Evolutionary conservation across 2,113 vertebrate genomes (phyloP).

Genomic region (Tretioscincus oriximinensis): DNA sequence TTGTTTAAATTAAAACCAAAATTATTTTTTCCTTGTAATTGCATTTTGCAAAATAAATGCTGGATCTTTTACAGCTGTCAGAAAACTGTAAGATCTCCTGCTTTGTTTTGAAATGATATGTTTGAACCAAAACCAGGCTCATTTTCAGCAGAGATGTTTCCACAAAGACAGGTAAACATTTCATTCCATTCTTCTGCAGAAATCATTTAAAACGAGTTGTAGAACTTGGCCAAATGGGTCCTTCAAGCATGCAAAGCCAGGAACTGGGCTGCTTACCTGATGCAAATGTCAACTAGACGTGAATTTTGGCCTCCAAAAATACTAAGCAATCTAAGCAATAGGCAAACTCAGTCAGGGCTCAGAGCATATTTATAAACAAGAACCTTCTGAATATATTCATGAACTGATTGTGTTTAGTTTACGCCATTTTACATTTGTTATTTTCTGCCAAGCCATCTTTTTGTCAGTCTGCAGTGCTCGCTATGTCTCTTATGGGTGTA

Average conservation of each 20-base stretch:
- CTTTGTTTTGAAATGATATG: background rate
- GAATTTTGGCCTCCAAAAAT: constrained; percentile 15
- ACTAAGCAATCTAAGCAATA: constrained; percentile 3
- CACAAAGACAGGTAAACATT: constrained; percentile 18
- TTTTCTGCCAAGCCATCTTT: background rate
- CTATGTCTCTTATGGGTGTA: no score
- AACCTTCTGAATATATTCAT: constrained; percentile 18
- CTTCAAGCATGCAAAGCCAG: background rate
- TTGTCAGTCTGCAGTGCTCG: background rate
- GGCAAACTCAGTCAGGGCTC: background rate
- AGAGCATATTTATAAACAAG: background rate
- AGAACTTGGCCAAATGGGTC: constrained; percentile 3
- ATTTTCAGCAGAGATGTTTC: background rate
- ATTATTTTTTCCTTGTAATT: background rate
- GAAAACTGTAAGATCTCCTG: background rate
- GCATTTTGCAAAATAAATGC: background rate
- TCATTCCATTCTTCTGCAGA: background rate
- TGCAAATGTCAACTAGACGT: background rate
- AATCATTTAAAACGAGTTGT: background rate
- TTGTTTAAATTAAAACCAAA: constrained; percentile 2
- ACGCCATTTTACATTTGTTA: background rate
- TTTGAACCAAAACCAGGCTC: constrained; percentile 2
- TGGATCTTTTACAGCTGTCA: constrained; percentile 8
- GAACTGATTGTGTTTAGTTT: background rate
- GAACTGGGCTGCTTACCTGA: constrained; percentile 4